phyloP scores from a whole-genome alignment of 1,140 invertebrate species.

The Zaprionus gabonicus region DNA sequence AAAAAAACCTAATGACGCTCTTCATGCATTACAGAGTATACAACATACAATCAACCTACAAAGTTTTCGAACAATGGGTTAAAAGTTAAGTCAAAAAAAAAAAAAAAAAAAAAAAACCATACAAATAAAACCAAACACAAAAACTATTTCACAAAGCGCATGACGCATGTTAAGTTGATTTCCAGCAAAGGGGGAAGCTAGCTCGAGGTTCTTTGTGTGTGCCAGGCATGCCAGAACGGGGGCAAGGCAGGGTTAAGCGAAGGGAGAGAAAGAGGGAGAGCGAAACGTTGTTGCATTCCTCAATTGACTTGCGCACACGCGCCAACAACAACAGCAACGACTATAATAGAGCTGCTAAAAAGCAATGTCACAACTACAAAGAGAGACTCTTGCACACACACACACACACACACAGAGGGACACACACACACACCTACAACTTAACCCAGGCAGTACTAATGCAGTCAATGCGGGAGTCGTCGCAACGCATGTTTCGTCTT shows the following conservation, averaged over 20 bases:
- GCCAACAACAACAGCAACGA: slow-evolving; percentile 48
- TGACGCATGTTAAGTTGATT: slow-evolving; percentile 50
- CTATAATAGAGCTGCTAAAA: slow-evolving; percentile 49
- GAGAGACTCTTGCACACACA: slow-evolving; percentile 8
- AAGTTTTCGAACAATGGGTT: slow-evolving; percentile 2
- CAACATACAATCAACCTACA: neutral
- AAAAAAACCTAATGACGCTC: neutral
- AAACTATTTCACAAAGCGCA: slow-evolving; percentile 52
- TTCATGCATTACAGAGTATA: neutral
- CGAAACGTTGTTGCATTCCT: slow-evolving; percentile 62
- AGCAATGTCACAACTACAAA: slow-evolving; percentile 61
- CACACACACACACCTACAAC: slow-evolving; percentile 7
- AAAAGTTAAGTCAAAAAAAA: slow-evolving; percentile 15
- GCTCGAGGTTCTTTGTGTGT: slow-evolving; percentile 1
- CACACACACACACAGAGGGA: slow-evolving; percentile 21
- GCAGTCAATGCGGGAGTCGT: slow-evolving; percentile 16
- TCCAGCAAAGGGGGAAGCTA: neutral
- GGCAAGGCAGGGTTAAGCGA: neutral
- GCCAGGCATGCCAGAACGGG: neutral
- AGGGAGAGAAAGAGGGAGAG: slow-evolving; percentile 12
- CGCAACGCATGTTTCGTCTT: slow-evolving; percentile 66
- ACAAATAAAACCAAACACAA: slow-evolving; percentile 20
- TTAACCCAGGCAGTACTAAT: slow-evolving; percentile 21
- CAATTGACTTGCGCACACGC: slow-evolving; percentile 74
- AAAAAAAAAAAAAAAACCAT: neutral